phyloP scores from a whole-genome alignment of 2,113 vertebrate genomes.

The Entomyzon cyanotis region DNA sequence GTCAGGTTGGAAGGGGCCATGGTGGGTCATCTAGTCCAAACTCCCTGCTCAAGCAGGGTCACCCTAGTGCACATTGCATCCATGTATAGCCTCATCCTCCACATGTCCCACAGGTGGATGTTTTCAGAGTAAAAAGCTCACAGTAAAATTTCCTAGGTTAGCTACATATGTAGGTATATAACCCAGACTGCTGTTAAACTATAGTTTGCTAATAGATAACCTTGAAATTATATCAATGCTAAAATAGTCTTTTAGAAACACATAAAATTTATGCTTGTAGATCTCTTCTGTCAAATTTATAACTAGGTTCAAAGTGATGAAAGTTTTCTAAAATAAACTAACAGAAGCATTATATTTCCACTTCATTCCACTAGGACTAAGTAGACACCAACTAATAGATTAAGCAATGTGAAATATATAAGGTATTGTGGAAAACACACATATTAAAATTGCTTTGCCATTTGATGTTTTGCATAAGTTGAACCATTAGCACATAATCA shows the following conservation, averaged over 20 bases:
- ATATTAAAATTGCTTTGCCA: not conserved
- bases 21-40: not conserved
- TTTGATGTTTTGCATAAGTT: not conserved
- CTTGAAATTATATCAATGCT: not conserved
- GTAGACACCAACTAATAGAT: not conserved
- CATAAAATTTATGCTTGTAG: not conserved
- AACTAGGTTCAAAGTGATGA: not conserved
- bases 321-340: not conserved
- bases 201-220: not conserved
- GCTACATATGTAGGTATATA: not conserved
- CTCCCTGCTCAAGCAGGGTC: not conserved
- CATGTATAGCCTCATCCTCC: not conserved
- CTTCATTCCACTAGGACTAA: not conserved
- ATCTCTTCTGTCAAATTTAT: not conserved
- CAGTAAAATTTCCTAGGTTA: not conserved
- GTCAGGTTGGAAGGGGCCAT: not conserved
- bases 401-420: not conserved
- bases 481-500: not conserved
- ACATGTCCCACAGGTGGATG: not conserved
- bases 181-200: not conserved
- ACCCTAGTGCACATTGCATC: not conserved
- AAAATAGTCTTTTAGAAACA: not conserved
- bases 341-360: not conserved
- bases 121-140: not conserved
- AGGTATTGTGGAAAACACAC: not conserved